Base-by-base conservation (phyloP, 2,888 invertebrate species). In the Malthinus seriepunctatus region DNA sequence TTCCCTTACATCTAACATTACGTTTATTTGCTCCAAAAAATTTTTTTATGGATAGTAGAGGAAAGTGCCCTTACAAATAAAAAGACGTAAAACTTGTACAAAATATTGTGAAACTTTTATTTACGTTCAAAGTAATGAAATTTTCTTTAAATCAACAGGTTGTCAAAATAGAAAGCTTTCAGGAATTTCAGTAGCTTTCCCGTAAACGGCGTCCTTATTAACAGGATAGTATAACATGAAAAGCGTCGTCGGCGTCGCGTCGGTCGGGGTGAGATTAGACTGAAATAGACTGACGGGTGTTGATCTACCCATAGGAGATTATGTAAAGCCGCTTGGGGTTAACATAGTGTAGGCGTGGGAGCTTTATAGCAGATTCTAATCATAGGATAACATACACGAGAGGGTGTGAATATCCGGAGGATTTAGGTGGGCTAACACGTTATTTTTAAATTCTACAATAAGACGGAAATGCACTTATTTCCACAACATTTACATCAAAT, bases 191-290 rank as follows among this genome's bases (percentile, higher is more conserved):
- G 56, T 44, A 61, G 63, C 70, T 72, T 72, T 72, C 72, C 69
- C 70, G 70, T 69, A 68, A 66, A 57, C 63, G 67, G 68, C 68
- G 70, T 71, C 68, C 54, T 37, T 32, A 9, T 9, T 63, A 68
- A 37, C 68, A 73, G 70, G 68, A 65, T 44, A 32, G 37, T 60
- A 66, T 63, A 58, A 68, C 62, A 31, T 64, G 60, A n/a, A 64
- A 63, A 23, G 73, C 68, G 63, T 71, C 65, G 60, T 66, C 66
- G 64, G 75, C 67, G 66, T 69, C 71, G 75, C 67, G 66, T 69
- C 71, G 50, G 23, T 69, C 71, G 50, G 64, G 56, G 45, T 69
- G 71, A 50, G 63, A 68, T 32, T 59, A 63, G 34, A 60, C 66
- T 56, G 60, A 14, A 35, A 6, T 32, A 23, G 23, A 70, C 55